These are phyloP conservation scores for Crotalus tigris DNA, from an alignment of 2,113 vertebrate species.

Conservation along the genomic window DNA sequence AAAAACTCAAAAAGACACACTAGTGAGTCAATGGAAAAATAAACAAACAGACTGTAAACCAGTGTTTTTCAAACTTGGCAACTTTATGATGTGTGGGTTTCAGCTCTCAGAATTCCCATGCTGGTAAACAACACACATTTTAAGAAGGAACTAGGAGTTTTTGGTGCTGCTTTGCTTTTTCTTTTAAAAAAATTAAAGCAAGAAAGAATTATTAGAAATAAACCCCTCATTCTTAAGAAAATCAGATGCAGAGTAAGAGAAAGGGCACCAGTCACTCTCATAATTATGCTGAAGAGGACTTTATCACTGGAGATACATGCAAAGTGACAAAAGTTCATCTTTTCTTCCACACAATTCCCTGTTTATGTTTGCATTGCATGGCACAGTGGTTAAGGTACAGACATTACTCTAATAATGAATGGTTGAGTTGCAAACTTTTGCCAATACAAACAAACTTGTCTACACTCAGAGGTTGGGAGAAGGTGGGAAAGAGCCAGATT, in stretches of 20 bases:
- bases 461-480: not conserved
- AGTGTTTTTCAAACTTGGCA: not conserved
- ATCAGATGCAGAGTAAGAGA: not conserved
- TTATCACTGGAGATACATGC: not conserved
- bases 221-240: not conserved
- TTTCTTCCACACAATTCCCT: not conserved
- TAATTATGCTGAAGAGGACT: too few species aligned
- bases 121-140: not conserved
- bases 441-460: not conserved
- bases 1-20: not conserved
- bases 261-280: not conserved
- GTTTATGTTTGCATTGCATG: not conserved
- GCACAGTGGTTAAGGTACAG: not conserved
- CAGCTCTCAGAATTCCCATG: not conserved
- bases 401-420: not conserved
- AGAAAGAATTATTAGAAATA: not conserved
- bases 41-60: not conserved
- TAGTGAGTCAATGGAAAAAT: not conserved
- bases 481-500: not conserved
- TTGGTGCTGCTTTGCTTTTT: not conserved
- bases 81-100: not conserved
- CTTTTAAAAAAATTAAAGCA: not conserved
- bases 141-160: not conserved
- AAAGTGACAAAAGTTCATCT: not conserved
- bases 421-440: not conserved